phyloP scores from a whole-genome alignment of 2,888 invertebrate genomes.

The Eugnorisma glareosa region DNA sequence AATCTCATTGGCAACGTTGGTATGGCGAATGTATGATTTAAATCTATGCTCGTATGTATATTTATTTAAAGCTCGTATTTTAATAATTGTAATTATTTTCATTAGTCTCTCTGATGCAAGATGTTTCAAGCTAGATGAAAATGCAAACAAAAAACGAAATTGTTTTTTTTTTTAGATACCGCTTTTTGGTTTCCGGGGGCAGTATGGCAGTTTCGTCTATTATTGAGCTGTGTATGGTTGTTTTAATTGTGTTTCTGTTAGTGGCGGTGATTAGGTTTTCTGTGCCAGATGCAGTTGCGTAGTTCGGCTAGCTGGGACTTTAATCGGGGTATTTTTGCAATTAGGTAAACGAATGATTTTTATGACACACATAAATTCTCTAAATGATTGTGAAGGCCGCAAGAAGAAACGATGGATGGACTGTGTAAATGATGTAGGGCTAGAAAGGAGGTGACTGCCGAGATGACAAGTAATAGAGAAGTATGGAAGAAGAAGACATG shows the following conservation, averaged over 20 bases:
- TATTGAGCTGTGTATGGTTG: slow-evolving; percentile 24
- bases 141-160: background rate
- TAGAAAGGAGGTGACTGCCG: too few species aligned
- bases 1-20: background rate
- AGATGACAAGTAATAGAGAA: too few species aligned
- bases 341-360: background rate
- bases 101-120: background rate
- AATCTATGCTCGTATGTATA: background rate
- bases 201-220: slow-evolving; percentile 32
- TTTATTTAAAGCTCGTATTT: background rate
- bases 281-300: background rate
- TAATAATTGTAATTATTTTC: background rate
- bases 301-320: background rate
- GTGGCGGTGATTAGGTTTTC: background rate
- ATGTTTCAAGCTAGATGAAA: background rate
- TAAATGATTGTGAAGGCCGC: too few species aligned
- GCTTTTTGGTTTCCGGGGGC: background rate
- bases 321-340: background rate
- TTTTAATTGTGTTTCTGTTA: slow-evolving; percentile 39
- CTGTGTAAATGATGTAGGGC: too few species aligned
- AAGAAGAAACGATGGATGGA: too few species aligned
- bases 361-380: background rate
- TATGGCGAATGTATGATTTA: background rate
- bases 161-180: background rate
- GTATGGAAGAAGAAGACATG: too few species aligned